These are phyloP conservation scores for Sitta europaea DNA, from an alignment of 2,113 vertebrate genomes.

Conservation along the genomic window DNA sequence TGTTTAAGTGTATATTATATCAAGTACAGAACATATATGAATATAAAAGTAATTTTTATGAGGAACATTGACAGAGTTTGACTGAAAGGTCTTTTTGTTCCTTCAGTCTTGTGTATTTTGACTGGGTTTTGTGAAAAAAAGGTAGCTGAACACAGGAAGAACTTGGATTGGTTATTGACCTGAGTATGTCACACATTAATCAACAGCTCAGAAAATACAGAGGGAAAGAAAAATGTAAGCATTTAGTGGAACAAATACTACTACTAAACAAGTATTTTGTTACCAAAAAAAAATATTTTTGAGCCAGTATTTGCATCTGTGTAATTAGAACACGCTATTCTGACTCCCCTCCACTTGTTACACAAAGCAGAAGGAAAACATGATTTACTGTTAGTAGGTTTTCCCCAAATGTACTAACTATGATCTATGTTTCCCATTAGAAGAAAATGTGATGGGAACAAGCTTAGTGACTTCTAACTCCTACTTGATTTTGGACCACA, in stretches of 20 bases:
- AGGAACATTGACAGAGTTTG: not conserved
- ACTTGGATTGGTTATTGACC: not conserved
- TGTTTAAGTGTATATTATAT: not conserved
- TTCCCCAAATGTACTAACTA: not conserved
- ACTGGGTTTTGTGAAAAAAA: not conserved
- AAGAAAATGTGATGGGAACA: not conserved
- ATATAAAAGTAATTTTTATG: not conserved
- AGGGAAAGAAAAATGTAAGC: not conserved
- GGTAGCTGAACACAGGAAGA: not conserved
- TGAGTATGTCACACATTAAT: not conserved
- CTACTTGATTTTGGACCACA: not conserved
- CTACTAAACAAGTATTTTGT: not conserved
- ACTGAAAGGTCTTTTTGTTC: not conserved
- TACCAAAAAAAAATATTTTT: not conserved
- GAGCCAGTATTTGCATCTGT: not conserved
- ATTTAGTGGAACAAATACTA: not conserved
- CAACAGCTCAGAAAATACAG: not conserved
- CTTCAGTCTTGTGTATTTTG: not conserved
- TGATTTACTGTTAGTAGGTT: not conserved
- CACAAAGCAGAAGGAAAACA: not conserved
- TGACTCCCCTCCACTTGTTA: not conserved
- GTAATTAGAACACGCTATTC: not conserved
- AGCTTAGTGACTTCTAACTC: not conserved
- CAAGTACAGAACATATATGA: not conserved
- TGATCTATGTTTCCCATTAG: not conserved